Base-by-base conservation (phyloP, 2,113 vertebrate species). In the Ramphastos sulfuratus region DNA sequence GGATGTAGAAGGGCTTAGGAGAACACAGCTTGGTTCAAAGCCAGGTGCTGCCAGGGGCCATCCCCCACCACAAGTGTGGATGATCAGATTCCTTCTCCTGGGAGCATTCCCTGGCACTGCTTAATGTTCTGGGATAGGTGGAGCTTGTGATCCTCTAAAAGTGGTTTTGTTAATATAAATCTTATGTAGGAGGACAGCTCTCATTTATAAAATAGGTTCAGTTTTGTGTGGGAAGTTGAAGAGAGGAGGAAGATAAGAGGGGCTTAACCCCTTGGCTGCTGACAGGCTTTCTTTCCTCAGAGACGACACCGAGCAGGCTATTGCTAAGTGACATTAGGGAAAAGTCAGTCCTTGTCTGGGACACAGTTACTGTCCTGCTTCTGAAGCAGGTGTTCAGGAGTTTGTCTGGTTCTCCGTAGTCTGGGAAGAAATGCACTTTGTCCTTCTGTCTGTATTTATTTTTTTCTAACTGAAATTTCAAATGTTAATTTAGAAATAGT, bases 171-270 rank as follows among this genome's bases (percentile, higher is more conserved):
- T 96, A 93, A 92, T 90, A 95, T 73, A 69, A 86, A 70, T 82
- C 63, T 81, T 95, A 92, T 0, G 93, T 95, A 88, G 96, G 94
- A 95, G 95, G 96, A 96, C 95, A 95, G 94, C 85, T 96, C 88
- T 93, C 87, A 78, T 96, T 95, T 96, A 93, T 94, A 87, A 95
- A 91, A 78, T 94, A 75, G 73, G 76, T 94, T 94, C 3, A 8
- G 50, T 88, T 66, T 90, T 95, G 92, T 79, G 94, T 96, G 93
- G 96, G 95, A 96, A 72, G 87, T 70, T 73, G 70, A 84, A 70
- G 82, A 91, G 93, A 91, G 85, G 85, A 92, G 93, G 91, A 95
- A 79, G 86, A 90, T 89, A 91, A 83, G 58, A 75, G 15, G 12
- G 44, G 46, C 67, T 96, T 95, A 94, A 96, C 94, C 44, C 42